Conservation (phyloP, 92 coral and sea anemone species). For the Anthopleura xanthogrammica region DNA sequence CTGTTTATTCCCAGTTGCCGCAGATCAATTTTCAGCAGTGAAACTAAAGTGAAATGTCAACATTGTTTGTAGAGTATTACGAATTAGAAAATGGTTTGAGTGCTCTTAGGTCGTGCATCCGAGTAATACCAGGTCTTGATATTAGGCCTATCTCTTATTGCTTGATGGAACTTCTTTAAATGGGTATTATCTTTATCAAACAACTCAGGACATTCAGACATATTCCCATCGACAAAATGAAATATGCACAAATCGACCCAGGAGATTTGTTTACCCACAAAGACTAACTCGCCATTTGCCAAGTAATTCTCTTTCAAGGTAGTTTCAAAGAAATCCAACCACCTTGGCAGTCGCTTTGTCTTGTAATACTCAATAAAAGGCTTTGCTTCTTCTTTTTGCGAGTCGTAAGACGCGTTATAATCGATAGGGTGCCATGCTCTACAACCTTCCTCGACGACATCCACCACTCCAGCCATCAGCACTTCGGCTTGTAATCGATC, state of each 20-base stretch:
- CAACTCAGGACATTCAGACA: constrained; percentile 61
- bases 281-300: constrained; percentile 57
- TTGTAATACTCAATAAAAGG: constrained; percentile 73
- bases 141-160: constrained; percentile 59
- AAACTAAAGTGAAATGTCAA: too few relatives aligned
- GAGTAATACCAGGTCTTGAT: constrained; percentile 53
- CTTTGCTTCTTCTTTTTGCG: constrained; percentile 66
- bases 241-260: constrained; percentile 64
- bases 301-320: constrained; percentile 57
- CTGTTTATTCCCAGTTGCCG: too few relatives aligned
- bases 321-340: constrained; percentile 67
- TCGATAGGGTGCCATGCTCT: constrained; percentile 62
- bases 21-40: too few relatives aligned
- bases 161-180: constrained; percentile 53
- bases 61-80: too few relatives aligned
- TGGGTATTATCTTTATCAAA: constrained; percentile 56
- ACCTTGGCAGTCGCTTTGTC: constrained; percentile 64
- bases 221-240: constrained; percentile 58
- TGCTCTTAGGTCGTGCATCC: constrained; percentile 52
- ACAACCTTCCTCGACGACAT: constrained; percentile 62
- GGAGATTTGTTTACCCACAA: constrained; percentile 46
- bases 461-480: constrained; percentile 66
- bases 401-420: constrained; percentile 3
- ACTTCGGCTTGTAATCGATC: constrained; percentile 67
- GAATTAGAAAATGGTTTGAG: constrained; percentile 31